These are phyloP conservation scores for Setipinna tenuifilis DNA, from an alignment of 2,797 vertebrate genomes.

Conservation along the genomic window DNA sequence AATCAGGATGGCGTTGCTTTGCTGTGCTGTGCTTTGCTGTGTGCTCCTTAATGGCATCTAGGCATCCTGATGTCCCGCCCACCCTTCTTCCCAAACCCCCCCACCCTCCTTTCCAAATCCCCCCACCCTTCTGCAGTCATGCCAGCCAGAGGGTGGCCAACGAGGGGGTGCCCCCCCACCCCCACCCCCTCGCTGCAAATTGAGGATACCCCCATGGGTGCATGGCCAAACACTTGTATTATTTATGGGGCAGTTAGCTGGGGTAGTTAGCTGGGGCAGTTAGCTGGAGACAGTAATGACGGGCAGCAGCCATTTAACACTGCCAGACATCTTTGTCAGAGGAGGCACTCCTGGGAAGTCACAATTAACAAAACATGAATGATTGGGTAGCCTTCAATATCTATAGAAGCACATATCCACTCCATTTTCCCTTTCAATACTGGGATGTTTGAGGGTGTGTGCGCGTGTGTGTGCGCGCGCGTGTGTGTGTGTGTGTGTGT, in stretches of 20 bases:
- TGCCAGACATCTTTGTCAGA: background rate
- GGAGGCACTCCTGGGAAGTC: background rate
- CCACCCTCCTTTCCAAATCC: background rate
- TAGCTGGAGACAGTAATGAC: background rate
- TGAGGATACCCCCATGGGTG: background rate
- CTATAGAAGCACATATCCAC: background rate
- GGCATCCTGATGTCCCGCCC: background rate
- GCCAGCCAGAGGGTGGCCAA: background rate
- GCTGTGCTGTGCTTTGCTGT: too few relatives aligned
- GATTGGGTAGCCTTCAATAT: background rate
- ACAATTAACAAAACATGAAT: background rate
- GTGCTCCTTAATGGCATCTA: background rate
- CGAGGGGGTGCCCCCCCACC: background rate
- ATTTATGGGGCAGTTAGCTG: background rate
- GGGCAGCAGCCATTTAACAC: background rate
- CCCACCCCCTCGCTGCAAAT: background rate
- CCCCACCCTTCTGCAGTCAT: background rate
- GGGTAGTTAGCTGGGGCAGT: background rate
- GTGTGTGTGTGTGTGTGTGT: background rate
- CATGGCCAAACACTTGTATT: background rate
- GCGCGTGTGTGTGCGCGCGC: too few relatives aligned
- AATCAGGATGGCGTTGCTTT: background rate
- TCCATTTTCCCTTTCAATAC: too few relatives aligned
- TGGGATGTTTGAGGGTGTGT: constrained; percentile 31
- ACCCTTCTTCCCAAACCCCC: background rate